Evolutionary conservation across 1,140 invertebrate species (phyloP).

Genomic region (Pseudomyrmex pallidus): DNA sequence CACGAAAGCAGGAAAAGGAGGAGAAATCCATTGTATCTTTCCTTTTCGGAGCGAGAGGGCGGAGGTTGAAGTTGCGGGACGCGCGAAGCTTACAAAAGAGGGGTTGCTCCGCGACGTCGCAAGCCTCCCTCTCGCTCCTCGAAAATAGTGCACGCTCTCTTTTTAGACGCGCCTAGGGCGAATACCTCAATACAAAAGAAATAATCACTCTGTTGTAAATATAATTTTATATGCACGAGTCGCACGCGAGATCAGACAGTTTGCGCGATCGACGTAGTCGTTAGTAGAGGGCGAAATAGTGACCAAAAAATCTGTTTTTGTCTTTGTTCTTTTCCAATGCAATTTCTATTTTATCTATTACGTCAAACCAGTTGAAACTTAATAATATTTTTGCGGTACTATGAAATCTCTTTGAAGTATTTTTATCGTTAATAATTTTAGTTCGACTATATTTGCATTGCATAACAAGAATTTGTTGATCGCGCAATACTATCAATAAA

Average conservation of each 20-base stretch:
- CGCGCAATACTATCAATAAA: slow-evolving; percentile 27
- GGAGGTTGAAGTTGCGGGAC: not conserved
- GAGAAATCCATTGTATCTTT: slow-evolving; percentile 41
- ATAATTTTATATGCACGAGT: slow-evolving; percentile 77
- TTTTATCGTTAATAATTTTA: slow-evolving; percentile 28
- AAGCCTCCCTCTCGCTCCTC: slow-evolving; percentile 59
- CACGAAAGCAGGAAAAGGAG: slow-evolving; percentile 29
- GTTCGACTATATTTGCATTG: not conserved
- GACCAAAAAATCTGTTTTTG: too few relatives aligned
- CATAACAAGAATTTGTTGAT: slow-evolving; percentile 7
- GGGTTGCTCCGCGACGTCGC: not conserved
- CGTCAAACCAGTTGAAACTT: not conserved
- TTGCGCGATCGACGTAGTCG: slow-evolving; percentile 53
- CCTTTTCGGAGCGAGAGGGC: slow-evolving; percentile 43
- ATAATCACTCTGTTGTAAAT: slow-evolving; percentile 79
- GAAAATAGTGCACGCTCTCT: slow-evolving; percentile 68
- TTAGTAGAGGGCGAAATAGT: not conserved
- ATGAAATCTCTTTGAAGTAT: not conserved
- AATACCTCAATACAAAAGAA: slow-evolving; percentile 77
- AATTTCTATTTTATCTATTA: not conserved
- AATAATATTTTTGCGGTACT: not conserved
- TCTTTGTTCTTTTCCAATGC: not conserved
- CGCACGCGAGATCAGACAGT: slow-evolving; percentile 47
- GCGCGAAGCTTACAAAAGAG: not conserved
- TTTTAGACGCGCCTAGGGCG: slow-evolving; percentile 74